Conservation (phyloP, 1,140 invertebrate species). For the Charaxes varanes region DNA sequence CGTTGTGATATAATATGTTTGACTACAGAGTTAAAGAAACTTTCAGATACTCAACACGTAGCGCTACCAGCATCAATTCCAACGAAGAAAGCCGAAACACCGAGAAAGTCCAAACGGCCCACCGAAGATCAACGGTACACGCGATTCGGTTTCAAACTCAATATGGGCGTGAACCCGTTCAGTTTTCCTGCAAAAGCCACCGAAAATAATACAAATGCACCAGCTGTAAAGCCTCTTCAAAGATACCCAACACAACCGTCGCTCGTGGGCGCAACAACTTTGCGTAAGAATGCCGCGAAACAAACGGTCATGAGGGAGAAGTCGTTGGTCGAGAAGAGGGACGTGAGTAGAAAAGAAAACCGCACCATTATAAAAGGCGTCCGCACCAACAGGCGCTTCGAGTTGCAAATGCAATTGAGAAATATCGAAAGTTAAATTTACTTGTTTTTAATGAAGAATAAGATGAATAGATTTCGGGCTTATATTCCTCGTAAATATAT, state of each 20-base stretch:
- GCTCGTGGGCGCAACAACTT: conserved; percentile 30
- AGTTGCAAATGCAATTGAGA: conserved; percentile 76
- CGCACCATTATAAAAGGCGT: conserved; percentile 75
- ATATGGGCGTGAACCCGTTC: conserved; percentile 43
- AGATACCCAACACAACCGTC: conserved; percentile 34
- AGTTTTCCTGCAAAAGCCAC: conserved; percentile 30
- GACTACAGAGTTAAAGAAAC: too few relatives aligned
- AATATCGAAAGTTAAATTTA: conserved; percentile 30
- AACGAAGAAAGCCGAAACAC: conserved; percentile 21
- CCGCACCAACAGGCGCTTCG: conserved; percentile 79
- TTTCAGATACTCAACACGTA: conserved; percentile 9
- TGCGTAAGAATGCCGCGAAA: conserved; percentile 39
- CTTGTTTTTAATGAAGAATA: background rate
- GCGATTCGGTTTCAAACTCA: conserved; percentile 67
- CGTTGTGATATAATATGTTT: too few relatives aligned
- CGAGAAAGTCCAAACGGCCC: conserved; percentile 19
- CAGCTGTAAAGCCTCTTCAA: conserved; percentile 6
- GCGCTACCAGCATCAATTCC: conserved; percentile 9
- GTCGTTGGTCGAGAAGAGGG: conserved; percentile 41
- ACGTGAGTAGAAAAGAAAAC: conserved; percentile 46
- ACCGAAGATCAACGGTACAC: conserved; percentile 43
- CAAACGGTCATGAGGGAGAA: conserved; percentile 57
- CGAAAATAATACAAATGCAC: conserved; percentile 13
- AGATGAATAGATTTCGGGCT: background rate
- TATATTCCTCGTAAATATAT: too few relatives aligned